phyloP scores from a whole-genome alignment of 1,140 invertebrate species.

The Armadillidium nasatum region DNA sequence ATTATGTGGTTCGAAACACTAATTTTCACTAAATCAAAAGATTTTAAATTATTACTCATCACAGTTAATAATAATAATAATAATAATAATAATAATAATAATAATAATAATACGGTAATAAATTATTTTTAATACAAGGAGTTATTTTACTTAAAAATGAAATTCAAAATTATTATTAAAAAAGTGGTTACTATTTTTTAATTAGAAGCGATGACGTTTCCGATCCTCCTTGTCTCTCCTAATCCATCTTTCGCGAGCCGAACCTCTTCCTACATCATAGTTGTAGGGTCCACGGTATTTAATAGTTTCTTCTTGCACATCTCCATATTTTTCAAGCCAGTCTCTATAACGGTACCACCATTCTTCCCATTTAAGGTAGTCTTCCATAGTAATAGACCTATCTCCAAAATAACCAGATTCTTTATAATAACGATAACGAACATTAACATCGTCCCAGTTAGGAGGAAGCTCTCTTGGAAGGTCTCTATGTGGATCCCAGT shows the following conservation, averaged over 20 bases:
- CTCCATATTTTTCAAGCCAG: constrained; percentile 71
- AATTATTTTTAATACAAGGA: no score
- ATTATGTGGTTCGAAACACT: no score
- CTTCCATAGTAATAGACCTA: constrained; percentile 61
- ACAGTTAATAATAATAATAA: no score
- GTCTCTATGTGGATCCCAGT: constrained; percentile 43
- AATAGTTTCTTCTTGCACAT: neutral
- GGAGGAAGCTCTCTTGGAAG: constrained; percentile 45
- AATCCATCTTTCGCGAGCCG: neutral
- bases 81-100: no score
- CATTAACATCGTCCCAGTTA: constrained; percentile 47
- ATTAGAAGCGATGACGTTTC: neutral
- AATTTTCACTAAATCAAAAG: no score
- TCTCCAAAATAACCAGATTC: constrained; percentile 74
- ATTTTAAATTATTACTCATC: no score
- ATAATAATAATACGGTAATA: no score
- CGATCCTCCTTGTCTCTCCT: neutral
- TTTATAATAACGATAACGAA: constrained; percentile 50
- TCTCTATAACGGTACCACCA: constrained; percentile 91
- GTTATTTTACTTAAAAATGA: no score
- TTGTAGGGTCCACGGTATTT: neutral
- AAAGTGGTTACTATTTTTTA: neutral
- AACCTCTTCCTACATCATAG: neutral
- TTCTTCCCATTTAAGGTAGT: constrained; percentile 87
- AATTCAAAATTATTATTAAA: no score